Evolutionary conservation across 2,888 invertebrate genomes (phyloP).

Genomic region (Leucophenga maculata): DNA sequence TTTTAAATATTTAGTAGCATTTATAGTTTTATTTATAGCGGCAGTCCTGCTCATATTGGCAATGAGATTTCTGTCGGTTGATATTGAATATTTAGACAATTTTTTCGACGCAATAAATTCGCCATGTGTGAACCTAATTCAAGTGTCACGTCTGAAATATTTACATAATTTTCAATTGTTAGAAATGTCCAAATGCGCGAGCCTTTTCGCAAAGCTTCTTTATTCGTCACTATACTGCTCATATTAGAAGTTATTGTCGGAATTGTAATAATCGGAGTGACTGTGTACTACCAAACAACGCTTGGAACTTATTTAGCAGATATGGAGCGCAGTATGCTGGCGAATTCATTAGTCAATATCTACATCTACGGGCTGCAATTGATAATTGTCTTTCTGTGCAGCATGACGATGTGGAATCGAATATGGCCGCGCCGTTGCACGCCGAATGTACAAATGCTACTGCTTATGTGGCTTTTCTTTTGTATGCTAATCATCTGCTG

Average conservation of each 20-base stretch:
- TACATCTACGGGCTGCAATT: constrained; percentile 61
- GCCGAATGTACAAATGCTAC: constrained; percentile 54
- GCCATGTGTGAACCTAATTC: no score
- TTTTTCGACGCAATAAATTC: no score
- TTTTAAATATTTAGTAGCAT: no score
- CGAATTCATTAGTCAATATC: constrained; percentile 54
- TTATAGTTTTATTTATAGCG: no score
- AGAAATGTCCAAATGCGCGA: constrained; percentile 66
- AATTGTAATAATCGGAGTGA: constrained; percentile 51
- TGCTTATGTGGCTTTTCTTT: constrained; percentile 63
- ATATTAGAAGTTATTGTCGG: constrained; percentile 57
- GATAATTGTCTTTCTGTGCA: constrained; percentile 53
- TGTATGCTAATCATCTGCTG: constrained; percentile 57
- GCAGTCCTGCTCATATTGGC: no score
- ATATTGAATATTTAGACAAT: no score
- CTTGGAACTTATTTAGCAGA: constrained; percentile 55
- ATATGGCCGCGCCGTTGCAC: constrained; percentile 60
- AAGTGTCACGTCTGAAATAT: constrained; percentile 26
- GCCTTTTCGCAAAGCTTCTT: constrained; percentile 59
- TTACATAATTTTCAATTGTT: background rate
- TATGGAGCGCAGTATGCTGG: constrained; percentile 48
- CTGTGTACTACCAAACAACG: constrained; percentile 53
- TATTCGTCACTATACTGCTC: constrained; percentile 55
- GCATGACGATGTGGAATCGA: constrained; percentile 58
- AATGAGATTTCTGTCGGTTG: no score